Base-by-base conservation (phyloP, 2,797 vertebrate genomes). In the Martes flavigula region DNA sequence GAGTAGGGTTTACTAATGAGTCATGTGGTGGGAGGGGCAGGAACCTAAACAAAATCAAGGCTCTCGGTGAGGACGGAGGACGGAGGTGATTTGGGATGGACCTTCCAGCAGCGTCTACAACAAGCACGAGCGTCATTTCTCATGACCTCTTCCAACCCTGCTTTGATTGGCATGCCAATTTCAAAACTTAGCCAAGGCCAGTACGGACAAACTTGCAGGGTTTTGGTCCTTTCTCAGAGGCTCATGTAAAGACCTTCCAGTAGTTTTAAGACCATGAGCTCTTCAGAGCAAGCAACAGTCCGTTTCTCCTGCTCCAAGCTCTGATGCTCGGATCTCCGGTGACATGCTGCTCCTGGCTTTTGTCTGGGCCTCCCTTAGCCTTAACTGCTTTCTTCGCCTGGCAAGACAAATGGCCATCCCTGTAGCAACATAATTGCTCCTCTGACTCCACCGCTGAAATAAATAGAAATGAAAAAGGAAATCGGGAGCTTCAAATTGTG, bases 401-500 rank as follows among this genome's bases (percentile, higher is more conserved):
- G n/a, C 35, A 43, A 82, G 84, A 91, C 4, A 30, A 83, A 66
- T 64, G 81, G 72, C 48, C 1, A 1, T 95, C 72, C 64, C 56
- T 43, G 20, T 82, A 90, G 92, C 64, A 43, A 78, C 18, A 1
- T 35, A 82, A 85, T 75, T 51, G 64, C 48, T 46, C 79, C 66
- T 87, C 87, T 60, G 62, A 84, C 3, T 79, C 70, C 18, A 38
- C 30, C 0, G 17, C 17, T 13, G 87, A 94, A 84, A 95, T 88
- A 51, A 85, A 72, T 58, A 93, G 75, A 82, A 70, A 70, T 5
- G 48, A 78, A 92, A 94, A 94, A 75, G 72, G 85, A 95, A 87
- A 94, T 4, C 2, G 23, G 70, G 72, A 85, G 60, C 58, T 81
- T 84, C 56, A n/a, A 32, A 62, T 3, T 27, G 77, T n/a, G 58